A percentile compares a stretch with the other conserved stretches of the same genome.
Conservation (phyloP, 2,888 invertebrate species). For the Crossocerus cetratus region DNA sequence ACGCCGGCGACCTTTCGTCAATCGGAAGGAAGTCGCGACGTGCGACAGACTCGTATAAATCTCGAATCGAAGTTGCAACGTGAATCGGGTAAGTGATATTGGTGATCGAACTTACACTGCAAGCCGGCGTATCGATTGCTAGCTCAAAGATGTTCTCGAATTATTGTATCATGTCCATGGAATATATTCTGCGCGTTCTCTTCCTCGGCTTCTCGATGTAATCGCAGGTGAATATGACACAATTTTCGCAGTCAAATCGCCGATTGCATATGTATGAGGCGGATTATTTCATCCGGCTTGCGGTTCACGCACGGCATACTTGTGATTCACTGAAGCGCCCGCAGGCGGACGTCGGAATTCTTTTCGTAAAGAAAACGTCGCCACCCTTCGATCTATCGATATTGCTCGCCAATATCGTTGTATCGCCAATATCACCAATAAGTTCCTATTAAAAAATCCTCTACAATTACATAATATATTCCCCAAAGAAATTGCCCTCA, state of each 20-base stretch:
- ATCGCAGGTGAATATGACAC: slow-evolving; percentile 34
- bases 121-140: neutral
- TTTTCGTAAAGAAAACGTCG: slow-evolving; percentile 33
- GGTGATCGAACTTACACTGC: neutral
- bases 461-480: no score
- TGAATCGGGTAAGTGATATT: neutral
- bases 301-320: slow-evolving; percentile 61
- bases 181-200: no score
- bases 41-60: slow-evolving; percentile 5
- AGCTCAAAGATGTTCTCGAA: neutral
- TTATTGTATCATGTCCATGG: no score
- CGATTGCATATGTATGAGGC: slow-evolving; percentile 56
- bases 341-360: slow-evolving; percentile 50
- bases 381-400: neutral
- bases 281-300: slow-evolving; percentile 59
- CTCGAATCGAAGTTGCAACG: neutral
- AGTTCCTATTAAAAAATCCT: no score
- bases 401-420: no score
- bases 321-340: slow-evolving; percentile 50
- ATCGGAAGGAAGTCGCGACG: slow-evolving; percentile 42
- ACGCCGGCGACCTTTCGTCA: slow-evolving; percentile 33
- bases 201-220: neutral
- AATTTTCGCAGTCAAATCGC: slow-evolving; percentile 50
- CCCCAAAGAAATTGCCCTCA: no score
- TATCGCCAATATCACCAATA: no score